Base-by-base conservation (phyloP, 1,140 invertebrate genomes). In the Muscidifurax raptorellus region DNA sequence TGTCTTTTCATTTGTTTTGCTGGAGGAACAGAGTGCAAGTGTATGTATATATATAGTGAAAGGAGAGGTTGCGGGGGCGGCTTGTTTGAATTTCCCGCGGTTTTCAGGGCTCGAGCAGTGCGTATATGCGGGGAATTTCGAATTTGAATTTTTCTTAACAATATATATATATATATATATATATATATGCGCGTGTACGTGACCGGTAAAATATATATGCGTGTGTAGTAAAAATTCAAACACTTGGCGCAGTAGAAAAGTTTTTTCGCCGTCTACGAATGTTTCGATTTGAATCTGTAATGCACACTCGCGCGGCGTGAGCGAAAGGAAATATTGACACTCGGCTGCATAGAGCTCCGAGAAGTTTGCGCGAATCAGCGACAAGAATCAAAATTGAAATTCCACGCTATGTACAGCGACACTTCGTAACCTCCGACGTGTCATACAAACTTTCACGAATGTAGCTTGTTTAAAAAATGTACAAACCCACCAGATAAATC, bases 1-100 rank as follows among this genome's bases (percentile, higher is more conserved):
- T 18, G 15, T 15, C 52, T 18, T 69, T n/a, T 69, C 67, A 3
- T 69, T 80, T 30, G 25, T 81, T 82, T 82, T 75, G 47, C 47
- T 30, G 2, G 15, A 30, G 12, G n/a, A 44, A n/a, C 15, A 28
- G 27, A 59, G 47, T 59, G 13, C 18, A 15, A 30, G 71, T 15
- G 66, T 69, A 30, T 69, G 25, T 69, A 30, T 13, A 69, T 15
- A 28, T 27, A 0, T 69, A 27, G 22, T 7, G 22, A 59, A 5
- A 7, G 52, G n/a, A 18, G 15, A 22, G 47, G 18, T 12, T 59
- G 52, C 18, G 6, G 6, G 52, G 15, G 47, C 5, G 47, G 47
- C 47, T 22, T 6, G 15, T 59, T 59, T 59, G 52, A 59, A 59
- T 59, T 59, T 59, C 52, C 52, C 52, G 52, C 52, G 18, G 5